phyloP scores from a whole-genome alignment of 2,113 vertebrate species.

The Rhegmatorhina hoffmannsi region DNA sequence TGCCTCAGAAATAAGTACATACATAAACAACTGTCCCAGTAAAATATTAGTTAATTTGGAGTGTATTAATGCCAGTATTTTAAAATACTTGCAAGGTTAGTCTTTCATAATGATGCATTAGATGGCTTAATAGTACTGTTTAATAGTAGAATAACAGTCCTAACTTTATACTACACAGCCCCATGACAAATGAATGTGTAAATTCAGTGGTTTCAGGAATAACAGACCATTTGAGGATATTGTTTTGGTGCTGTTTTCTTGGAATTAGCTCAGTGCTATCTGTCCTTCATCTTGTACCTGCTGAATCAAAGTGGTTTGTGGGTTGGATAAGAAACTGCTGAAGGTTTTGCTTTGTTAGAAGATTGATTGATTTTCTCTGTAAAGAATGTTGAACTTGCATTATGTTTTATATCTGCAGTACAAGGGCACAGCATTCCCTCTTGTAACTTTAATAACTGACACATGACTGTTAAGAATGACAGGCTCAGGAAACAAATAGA shows the following conservation, averaged over 20 bases:
- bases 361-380: conserved; percentile 27
- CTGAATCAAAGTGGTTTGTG: neutral
- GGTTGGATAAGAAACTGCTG: conserved; percentile 24
- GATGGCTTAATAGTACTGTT: neutral
- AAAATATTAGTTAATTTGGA: neutral
- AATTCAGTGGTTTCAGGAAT: neutral
- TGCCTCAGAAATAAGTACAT: neutral
- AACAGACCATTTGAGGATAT: neutral
- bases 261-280: neutral
- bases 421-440: neutral
- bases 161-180: neutral
- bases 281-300: conserved; percentile 13
- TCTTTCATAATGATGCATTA: neutral
- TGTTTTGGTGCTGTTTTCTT: neutral
- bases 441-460: neutral
- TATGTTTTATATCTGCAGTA: neutral
- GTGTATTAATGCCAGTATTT: neutral
- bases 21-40: neutral
- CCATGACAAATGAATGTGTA: neutral
- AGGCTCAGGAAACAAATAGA: neutral
- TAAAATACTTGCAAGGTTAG: neutral
- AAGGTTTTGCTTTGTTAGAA: conserved; percentile 27
- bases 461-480: neutral
- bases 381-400: conserved; percentile 26
- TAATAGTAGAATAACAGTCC: neutral